Evolutionary conservation across 2,113 vertebrate species (phyloP), one percentile per base, ranked within the genome.

Genomic region (Gorsachius goisagi): DNA sequence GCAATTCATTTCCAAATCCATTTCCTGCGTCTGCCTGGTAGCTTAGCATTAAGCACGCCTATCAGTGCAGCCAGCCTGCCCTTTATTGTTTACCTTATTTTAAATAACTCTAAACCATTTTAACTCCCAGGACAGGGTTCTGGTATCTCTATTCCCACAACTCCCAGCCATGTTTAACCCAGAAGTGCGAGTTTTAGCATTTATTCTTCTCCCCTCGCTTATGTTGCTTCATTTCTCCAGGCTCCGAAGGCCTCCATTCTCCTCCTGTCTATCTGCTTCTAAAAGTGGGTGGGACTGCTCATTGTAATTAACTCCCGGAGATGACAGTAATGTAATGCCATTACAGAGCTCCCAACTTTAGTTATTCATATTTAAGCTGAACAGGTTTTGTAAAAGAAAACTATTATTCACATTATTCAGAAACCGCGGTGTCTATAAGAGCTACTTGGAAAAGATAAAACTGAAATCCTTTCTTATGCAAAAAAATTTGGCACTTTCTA

Each of bases 261-360:
- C 67, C 45, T 74, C 74, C 78, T 92, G 93, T 94, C 96, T 94
- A 47, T 92, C 83, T 91, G 80, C 69, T 81, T 78, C 86, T 93
- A 90, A 68, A 94, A 95, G 94, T 72, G 86, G 95, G 95, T 92
- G 90, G 90, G 69, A 92, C 89, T 53, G 86, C 80, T 96, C 90
- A 79, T 37, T 85, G 77, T 82, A 95, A 94, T 96, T 92, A 97
- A 95, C 66, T 93, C 69, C 62, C 24, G 32, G 45, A 93, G 85
- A 96, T 95, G 96, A 97, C 95, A 96, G 91, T 94, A 96, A 96
- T 94, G 96, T 75, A 96, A 93, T 94, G 84, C 85, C 93, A 69
- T 96, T 93, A 96, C n/a, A 93, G 89, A 96, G 87, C 91, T 95
- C 87, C 45, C 49, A 94, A 82, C 81, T 95, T 87, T 12, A 97